phyloP scores from a whole-genome alignment of 2,888 invertebrate species.

The Pomacea canaliculata region DNA sequence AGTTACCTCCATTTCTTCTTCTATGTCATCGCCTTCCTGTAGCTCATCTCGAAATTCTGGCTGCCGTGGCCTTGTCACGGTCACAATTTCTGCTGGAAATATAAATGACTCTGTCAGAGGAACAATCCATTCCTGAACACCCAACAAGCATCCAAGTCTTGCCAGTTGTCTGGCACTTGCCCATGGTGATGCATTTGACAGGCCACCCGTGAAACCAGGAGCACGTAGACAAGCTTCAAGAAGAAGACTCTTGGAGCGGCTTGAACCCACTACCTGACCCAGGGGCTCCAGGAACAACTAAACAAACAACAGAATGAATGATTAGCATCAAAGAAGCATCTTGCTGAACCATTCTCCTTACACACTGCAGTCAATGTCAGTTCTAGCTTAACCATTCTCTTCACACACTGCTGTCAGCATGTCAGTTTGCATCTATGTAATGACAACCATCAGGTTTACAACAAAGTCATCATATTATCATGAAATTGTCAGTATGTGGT shows the following conservation, averaged over 20 bases:
- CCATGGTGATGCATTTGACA: background rate
- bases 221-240: constrained; percentile 37
- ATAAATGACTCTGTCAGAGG: constrained; percentile 33
- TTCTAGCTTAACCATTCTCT: no score
- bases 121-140: constrained; percentile 60
- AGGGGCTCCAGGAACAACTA: constrained; percentile 65
- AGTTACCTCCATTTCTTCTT: constrained; percentile 41
- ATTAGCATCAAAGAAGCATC: no score
- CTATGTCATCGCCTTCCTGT: constrained; percentile 23
- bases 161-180: constrained; percentile 19
- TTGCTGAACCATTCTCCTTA: no score
- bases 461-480: no score
- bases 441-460: no score
- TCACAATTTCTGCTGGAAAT: constrained; percentile 26
- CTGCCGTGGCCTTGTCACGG: constrained; percentile 17
- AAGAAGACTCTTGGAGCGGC: constrained; percentile 60
- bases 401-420: no score
- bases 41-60: constrained; percentile 9
- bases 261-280: constrained; percentile 62
- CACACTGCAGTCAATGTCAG: no score
- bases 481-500: no score
- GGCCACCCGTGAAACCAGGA: background rate
- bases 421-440: no score
- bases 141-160: constrained; percentile 58
- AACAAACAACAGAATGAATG: background rate